Percentiles rank a stretch among this genome's conserved stretches.
phyloP scores from a whole-genome alignment of 2,797 vertebrate species.

The Botia kubotai region DNA sequence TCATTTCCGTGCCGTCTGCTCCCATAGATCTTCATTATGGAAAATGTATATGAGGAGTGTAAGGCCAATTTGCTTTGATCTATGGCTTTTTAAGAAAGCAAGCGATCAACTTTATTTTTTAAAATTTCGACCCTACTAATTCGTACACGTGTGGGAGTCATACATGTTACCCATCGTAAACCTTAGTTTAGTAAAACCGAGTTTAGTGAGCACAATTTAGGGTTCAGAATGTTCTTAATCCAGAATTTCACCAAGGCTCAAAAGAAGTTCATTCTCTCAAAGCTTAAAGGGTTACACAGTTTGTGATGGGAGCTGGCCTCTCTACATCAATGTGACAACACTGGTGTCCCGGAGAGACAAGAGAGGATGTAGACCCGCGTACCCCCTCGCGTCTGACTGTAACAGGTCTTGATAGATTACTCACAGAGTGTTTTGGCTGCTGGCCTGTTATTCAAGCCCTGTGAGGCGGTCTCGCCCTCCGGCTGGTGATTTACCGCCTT shows the following conservation, averaged over 20 bases:
- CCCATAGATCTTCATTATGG: constrained; percentile 36
- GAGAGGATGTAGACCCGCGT: constrained; percentile 38
- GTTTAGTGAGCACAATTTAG: too few species aligned
- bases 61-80: background rate
- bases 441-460: constrained; percentile 44
- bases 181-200: too few species aligned
- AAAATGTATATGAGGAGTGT: constrained; percentile 21
- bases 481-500: constrained; percentile 57
- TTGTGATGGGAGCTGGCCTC: constrained; percentile 11
- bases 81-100: background rate
- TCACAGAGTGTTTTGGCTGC: constrained; percentile 24
- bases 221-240: background rate
- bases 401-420: constrained; percentile 54
- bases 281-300: background rate
- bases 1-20: background rate
- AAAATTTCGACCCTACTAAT: too few species aligned
- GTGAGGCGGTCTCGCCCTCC: constrained; percentile 44
- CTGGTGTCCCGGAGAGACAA: constrained; percentile 30
- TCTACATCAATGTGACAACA: constrained; percentile 20
- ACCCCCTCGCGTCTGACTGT: constrained; percentile 39
- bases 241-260: background rate
- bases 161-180: too few species aligned
- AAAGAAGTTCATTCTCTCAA: background rate
- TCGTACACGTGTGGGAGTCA: too few species aligned
- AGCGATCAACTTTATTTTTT: too few species aligned